Conservation (phyloP, 2,797 vertebrate species). For the Limnodromus scolopaceus region DNA sequence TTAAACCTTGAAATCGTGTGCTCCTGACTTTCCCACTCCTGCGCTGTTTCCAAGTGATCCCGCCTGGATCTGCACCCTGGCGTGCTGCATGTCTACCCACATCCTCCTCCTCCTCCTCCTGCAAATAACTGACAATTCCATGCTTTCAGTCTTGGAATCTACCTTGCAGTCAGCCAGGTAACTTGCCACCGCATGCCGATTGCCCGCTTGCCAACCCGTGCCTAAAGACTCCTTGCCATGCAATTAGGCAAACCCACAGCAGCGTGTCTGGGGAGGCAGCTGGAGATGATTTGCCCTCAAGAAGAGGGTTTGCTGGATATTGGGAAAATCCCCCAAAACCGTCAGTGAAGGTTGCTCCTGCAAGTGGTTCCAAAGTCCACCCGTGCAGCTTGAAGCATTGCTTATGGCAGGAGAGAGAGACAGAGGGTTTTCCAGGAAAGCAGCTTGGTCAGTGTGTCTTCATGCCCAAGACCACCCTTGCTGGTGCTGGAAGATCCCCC, state of each 20-base stretch:
- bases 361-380: background rate
- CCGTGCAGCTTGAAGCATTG: background rate
- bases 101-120: constrained; percentile 53
- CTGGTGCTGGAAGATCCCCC: background rate
- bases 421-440: background rate
- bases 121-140: constrained; percentile 17
- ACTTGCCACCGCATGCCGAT: constrained; percentile 42
- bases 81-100: constrained; percentile 39
- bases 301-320: constrained; percentile 7
- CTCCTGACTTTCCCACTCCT: background rate
- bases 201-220: constrained; percentile 63
- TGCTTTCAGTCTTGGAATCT: background rate
- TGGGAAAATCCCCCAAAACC: background rate
- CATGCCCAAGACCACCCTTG: background rate
- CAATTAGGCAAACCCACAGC: background rate
- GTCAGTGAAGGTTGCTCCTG: background rate
- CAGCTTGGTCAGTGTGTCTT: background rate
- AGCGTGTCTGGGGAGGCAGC: constrained; percentile 30
- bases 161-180: constrained; percentile 23
- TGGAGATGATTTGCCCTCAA: background rate
- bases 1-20: background rate
- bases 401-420: background rate
- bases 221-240: constrained; percentile 36
- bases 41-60: constrained; percentile 39
- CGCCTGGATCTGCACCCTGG: constrained; percentile 36